These are phyloP conservation scores for Coleophora flavipennella DNA, from an alignment of 2,888 invertebrate genomes.

Conservation along the genomic window DNA sequence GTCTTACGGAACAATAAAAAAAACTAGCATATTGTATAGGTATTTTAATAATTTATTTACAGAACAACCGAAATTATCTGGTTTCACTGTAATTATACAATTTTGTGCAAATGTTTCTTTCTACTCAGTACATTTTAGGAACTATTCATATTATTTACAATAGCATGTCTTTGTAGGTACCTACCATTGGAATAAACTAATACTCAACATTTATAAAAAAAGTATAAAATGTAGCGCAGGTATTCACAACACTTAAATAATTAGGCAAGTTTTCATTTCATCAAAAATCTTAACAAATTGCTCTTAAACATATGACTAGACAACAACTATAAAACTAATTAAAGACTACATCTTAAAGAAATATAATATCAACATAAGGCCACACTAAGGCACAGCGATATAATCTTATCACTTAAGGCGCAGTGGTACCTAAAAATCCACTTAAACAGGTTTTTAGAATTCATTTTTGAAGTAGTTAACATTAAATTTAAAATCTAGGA, in stretches of 20 bases:
- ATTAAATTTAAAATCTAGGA: no score
- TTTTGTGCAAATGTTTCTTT: slow-evolving; percentile 41
- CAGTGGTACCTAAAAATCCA: no score
- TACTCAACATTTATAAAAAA: no score
- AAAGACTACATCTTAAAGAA: slow-evolving; percentile 40
- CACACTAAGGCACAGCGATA: slow-evolving; percentile 64
- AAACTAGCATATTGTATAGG: no score
- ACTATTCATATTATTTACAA: slow-evolving; percentile 43
- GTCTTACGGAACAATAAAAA: no score
- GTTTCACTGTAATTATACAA: slow-evolving; percentile 24
- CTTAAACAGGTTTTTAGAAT: no score
- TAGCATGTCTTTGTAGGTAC: slow-evolving; percentile 66
- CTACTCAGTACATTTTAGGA: no score
- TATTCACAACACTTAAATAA: no score
- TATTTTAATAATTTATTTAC: slow-evolving; percentile 29
- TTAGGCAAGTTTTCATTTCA: slow-evolving; percentile 1
- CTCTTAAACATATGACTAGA: slow-evolving; percentile 62
- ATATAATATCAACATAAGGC: slow-evolving; percentile 39
- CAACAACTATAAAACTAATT: slow-evolving; percentile 49
- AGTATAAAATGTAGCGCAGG: no score
- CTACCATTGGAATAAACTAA: slow-evolving; percentile 28
- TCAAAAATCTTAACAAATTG: slow-evolving; percentile 20
- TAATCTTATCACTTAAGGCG: slow-evolving; percentile 45
- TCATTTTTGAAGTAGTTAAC: no score
- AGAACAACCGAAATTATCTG: slow-evolving; percentile 33